These are phyloP conservation scores for Athalia cordata DNA, from an alignment of 2,888 invertebrate species.

Conservation along the genomic window DNA sequence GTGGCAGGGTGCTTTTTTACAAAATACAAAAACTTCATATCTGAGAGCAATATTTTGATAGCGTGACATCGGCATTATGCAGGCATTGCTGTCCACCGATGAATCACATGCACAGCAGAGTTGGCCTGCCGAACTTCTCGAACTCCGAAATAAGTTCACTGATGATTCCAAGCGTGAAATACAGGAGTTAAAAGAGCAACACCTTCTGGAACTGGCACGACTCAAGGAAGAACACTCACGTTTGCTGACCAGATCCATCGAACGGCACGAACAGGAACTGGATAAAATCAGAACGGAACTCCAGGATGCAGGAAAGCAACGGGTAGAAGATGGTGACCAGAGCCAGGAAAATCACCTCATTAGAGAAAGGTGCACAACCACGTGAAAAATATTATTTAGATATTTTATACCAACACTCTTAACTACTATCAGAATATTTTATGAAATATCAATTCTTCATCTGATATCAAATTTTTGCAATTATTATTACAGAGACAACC, in stretches of 20 bases:
- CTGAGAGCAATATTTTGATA: constrained; percentile 43
- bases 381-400: neutral
- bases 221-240: constrained; percentile 63
- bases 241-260: constrained; percentile 56
- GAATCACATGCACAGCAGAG: constrained; percentile 80
- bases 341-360: constrained; percentile 68
- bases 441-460: neutral
- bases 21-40: constrained; percentile 31
- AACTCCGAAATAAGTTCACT: constrained; percentile 83
- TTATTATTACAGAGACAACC: constrained; percentile 77
- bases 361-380: constrained; percentile 77
- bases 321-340: constrained; percentile 43
- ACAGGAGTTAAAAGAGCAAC: constrained; percentile 76
- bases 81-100: constrained; percentile 83
- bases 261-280: constrained; percentile 62
- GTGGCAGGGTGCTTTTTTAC: constrained; percentile 39
- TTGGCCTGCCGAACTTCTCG: constrained; percentile 85
- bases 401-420: neutral
- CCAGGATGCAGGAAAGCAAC: constrained; percentile 43
- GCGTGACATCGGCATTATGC: constrained; percentile 52
- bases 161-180: constrained; percentile 80
- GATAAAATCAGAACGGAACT: constrained; percentile 52
- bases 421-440: neutral
- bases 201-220: constrained; percentile 78
- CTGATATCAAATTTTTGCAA: constrained; percentile 23